phyloP scores from a whole-genome alignment of 2,888 invertebrate species.

The Cephalotes varians region DNA sequence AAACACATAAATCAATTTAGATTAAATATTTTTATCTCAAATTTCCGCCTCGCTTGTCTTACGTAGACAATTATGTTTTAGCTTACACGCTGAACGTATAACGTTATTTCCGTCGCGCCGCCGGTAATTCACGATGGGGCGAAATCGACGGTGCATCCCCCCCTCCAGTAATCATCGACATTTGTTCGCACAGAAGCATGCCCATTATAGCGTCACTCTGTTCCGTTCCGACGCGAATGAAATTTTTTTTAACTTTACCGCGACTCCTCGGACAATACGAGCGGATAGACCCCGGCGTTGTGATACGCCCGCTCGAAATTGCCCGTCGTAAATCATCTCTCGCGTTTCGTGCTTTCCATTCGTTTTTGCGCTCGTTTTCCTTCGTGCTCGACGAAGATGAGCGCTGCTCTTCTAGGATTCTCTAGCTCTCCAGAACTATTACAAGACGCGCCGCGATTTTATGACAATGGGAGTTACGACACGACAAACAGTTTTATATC shows the following conservation, averaged over 20 bases:
- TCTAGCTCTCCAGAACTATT: slow-evolving; percentile 18
- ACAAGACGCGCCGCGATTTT: slow-evolving; percentile 23
- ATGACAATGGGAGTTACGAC: background rate
- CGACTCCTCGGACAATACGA: slow-evolving; percentile 36
- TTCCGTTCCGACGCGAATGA: background rate
- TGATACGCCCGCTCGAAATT: slow-evolving; percentile 57
- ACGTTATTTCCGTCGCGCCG: background rate
- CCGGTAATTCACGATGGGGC: background rate
- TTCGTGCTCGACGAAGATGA: slow-evolving; percentile 7
- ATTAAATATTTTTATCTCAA: background rate
- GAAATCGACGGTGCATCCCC: background rate
- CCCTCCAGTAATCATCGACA: slow-evolving; percentile 14
- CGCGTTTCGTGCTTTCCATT: slow-evolving; percentile 56
- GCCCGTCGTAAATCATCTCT: slow-evolving; percentile 58
- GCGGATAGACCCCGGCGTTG: slow-evolving; percentile 6
- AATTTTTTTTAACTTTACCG: slow-evolving; percentile 30
- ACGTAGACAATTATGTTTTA: background rate
- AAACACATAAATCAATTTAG: background rate
- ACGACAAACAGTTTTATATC: background rate
- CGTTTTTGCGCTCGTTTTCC: slow-evolving; percentile 61
- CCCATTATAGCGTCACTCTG: slow-evolving; percentile 6
- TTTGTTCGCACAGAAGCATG: slow-evolving; percentile 29
- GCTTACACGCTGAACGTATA: background rate
- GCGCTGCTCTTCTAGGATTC: background rate
- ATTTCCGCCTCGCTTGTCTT: background rate